These are phyloP conservation scores for Apodemus agrarius DNA, from an alignment of 2,797 vertebrate species.

Conservation along the genomic window DNA sequence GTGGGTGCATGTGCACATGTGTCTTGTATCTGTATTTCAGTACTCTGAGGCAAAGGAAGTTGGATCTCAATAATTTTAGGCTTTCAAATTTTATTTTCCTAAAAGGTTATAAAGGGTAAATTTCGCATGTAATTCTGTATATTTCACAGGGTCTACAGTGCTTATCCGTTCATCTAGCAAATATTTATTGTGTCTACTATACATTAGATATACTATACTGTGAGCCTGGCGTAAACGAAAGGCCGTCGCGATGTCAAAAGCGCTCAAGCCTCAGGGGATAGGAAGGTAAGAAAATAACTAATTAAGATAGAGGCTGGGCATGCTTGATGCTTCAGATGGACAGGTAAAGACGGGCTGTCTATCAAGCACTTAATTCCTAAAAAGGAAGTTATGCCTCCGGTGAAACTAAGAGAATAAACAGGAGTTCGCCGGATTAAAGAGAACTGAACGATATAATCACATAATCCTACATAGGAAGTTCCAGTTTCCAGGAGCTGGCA, in stretches of 20 bases:
- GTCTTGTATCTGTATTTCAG: background rate
- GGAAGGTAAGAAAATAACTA: conserved; percentile 39
- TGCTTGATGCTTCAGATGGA: background rate
- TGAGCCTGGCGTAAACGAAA: background rate
- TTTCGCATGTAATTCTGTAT: background rate
- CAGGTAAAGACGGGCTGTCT: background rate
- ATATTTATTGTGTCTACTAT: conserved; percentile 10
- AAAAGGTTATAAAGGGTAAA: background rate
- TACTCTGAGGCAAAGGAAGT: conserved; percentile 20
- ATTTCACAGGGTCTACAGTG: background rate
- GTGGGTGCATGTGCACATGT: background rate
- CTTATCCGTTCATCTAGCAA: background rate
- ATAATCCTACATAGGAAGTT: conserved; percentile 46
- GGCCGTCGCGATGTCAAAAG: conserved; percentile 1
- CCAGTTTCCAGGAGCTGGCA: background rate
- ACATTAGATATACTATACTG: background rate
- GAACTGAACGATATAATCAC: conserved; percentile 10
- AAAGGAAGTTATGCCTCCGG: background rate
- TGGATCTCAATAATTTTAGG: conserved; percentile 32
- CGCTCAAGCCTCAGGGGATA: background rate
- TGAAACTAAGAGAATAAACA: conserved; percentile 35
- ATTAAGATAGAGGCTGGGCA: background rate
- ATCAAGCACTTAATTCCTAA: conserved; percentile 29
- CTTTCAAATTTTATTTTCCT: conserved; percentile 17
- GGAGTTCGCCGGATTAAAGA: conserved; percentile 24